A percentile compares a stretch with the other conserved stretches of the same genome.
These are phyloP conservation scores for Molossus molossus DNA, from an alignment of 2,797 vertebrate species.

Conservation along the genomic window DNA sequence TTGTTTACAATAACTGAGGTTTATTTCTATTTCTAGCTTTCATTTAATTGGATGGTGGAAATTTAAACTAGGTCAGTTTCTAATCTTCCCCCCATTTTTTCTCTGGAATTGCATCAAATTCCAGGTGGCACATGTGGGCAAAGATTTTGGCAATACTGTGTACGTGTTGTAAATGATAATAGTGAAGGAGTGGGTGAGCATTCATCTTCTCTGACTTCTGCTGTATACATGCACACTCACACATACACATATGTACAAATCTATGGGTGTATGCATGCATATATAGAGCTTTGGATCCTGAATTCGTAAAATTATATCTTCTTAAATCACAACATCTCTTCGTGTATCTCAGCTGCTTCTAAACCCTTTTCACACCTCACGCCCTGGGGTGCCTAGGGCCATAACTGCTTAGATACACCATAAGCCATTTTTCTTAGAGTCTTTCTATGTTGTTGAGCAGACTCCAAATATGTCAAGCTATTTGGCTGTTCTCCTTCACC, in stretches of 20 bases:
- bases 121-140: too few species aligned
- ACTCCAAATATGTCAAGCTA: not conserved
- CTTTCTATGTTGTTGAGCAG: not conserved
- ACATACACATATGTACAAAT: not conserved
- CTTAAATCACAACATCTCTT: not conserved
- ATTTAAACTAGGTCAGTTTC: not conserved
- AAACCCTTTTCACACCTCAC: not conserved
- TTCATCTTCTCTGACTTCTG: not conserved
- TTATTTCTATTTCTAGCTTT: not conserved
- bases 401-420: not conserved
- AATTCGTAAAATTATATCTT: not conserved
- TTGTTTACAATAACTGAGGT: not conserved
- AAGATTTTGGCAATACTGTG: fast-evolving
- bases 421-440: not conserved
- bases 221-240: not conserved
- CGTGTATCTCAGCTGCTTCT: not conserved
- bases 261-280: too few species aligned
- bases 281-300: not conserved
- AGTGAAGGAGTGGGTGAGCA: not conserved
- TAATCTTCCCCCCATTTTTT: not conserved
- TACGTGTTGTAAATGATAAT: too few species aligned
- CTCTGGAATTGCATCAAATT: not conserved
- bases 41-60: not conserved
- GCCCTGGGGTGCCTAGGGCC: not conserved
- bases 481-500: not conserved